Evolutionary conservation across 2,113 vertebrate genomes (phyloP).

Genomic region (Macrotus californicus): DNA sequence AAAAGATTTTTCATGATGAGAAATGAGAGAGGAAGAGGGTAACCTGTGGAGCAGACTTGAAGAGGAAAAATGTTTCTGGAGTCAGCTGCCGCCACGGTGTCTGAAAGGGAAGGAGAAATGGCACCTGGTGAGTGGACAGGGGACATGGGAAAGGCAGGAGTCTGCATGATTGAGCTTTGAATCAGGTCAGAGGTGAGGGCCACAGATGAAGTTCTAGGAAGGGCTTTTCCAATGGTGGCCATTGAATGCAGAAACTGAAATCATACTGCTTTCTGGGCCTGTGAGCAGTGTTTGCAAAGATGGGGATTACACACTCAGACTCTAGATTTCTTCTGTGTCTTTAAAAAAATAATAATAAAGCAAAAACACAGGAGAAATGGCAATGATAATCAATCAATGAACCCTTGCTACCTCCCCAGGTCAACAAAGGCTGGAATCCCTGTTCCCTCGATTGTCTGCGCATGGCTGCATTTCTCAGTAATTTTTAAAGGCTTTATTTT

Average conservation of each 20-base stretch:
- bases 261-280: neutral
- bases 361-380: neutral
- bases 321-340: neutral
- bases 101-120: neutral
- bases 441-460: neutral
- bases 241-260: neutral
- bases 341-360: neutral
- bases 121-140: fast-evolving
- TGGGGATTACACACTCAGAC: neutral
- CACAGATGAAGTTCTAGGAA: neutral
- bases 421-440: neutral
- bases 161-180: fast-evolving
- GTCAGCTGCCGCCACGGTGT: fast-evolving
- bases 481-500: neutral
- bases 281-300: neutral
- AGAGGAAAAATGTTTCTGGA: neutral
- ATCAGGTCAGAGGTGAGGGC: neutral
- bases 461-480: neutral
- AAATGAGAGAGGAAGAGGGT: neutral
- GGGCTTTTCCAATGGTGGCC: neutral
- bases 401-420: neutral
- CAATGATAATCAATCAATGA: neutral
- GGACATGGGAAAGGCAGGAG: fast-evolving
- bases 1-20: neutral
- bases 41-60: neutral